These are phyloP conservation scores for Frankliniella fusca DNA, from an alignment of 2,888 invertebrate genomes.

Conservation along the genomic window DNA sequence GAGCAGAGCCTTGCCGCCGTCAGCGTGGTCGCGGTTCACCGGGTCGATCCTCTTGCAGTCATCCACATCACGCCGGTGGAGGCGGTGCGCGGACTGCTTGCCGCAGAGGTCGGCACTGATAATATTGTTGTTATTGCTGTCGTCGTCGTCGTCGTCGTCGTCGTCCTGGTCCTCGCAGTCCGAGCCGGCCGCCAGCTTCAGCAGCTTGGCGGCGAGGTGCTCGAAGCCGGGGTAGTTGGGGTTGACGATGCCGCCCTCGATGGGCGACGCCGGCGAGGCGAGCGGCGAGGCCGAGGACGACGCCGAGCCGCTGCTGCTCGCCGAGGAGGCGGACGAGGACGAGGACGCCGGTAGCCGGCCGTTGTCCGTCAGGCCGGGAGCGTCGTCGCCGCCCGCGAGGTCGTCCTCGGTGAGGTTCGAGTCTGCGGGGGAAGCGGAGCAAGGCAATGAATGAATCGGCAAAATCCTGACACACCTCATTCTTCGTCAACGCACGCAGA, in stretches of 20 bases:
- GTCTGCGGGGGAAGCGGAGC: not conserved
- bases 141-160: conserved; percentile 47
- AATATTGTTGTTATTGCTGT: conserved; percentile 50
- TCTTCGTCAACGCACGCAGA: too few species aligned
- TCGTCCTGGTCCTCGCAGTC: conserved; percentile 52
- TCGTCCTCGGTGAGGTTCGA: conserved; percentile 28
- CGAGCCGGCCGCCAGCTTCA: conserved; percentile 44
- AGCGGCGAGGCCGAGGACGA: conserved; percentile 27
- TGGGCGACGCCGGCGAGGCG: conserved; percentile 29
- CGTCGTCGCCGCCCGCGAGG: conserved; percentile 35
- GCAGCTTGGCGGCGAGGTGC: conserved; percentile 68
- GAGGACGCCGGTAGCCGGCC: not conserved
- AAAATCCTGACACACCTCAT: too few species aligned
- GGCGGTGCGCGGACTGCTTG: too few species aligned
- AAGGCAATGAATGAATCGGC: too few species aligned
- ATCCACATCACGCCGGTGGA: not conserved
- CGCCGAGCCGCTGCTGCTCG: conserved; percentile 1
- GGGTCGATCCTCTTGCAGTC: conserved; percentile 46
- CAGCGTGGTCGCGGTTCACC: conserved; percentile 53
- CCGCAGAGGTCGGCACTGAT: not conserved
- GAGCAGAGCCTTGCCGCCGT: conserved; percentile 54
- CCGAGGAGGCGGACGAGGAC: not conserved
- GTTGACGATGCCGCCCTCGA: conserved; percentile 64
- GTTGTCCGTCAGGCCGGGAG: conserved; percentile 32
- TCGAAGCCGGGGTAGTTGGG: conserved; percentile 82